phyloP scores from a whole-genome alignment of 2,797 vertebrate genomes.

The Spheniscus humboldti region DNA sequence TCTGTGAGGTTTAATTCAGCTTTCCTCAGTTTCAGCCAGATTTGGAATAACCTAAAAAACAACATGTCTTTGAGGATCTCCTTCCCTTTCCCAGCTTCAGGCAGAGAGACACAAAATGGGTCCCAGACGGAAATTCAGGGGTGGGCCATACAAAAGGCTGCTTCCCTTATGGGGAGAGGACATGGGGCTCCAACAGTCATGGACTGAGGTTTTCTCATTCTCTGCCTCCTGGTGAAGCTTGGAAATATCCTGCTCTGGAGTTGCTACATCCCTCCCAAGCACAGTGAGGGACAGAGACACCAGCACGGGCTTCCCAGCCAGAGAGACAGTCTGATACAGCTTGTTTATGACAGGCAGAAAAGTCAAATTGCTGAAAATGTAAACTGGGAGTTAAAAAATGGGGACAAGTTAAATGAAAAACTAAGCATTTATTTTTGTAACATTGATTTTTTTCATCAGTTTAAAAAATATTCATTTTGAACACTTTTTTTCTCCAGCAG shows the following conservation, averaged over 20 bases:
- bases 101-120: not conserved
- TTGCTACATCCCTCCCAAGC: not conserved
- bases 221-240: not conserved
- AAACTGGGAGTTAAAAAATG: not conserved
- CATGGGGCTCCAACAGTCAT: fast-evolving
- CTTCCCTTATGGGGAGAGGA: not conserved
- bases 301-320: not conserved
- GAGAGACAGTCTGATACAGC: not conserved
- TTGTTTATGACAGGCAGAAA: not conserved
- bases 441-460: slow-evolving; percentile 34
- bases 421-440: not conserved
- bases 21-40: not conserved
- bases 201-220: not conserved
- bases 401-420: not conserved
- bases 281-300: not conserved
- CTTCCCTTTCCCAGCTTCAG: not conserved
- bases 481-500: not conserved
- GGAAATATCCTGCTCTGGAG: not conserved
- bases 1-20: not conserved
- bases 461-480: slow-evolving; percentile 34
- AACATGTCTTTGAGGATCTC: not conserved
- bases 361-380: not conserved
- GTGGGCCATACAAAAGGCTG: not conserved
- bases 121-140: not conserved
- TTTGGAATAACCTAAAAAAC: not conserved